Conservation (phyloP, 1,140 invertebrate species). For the Heliconius hewitsoni region DNA sequence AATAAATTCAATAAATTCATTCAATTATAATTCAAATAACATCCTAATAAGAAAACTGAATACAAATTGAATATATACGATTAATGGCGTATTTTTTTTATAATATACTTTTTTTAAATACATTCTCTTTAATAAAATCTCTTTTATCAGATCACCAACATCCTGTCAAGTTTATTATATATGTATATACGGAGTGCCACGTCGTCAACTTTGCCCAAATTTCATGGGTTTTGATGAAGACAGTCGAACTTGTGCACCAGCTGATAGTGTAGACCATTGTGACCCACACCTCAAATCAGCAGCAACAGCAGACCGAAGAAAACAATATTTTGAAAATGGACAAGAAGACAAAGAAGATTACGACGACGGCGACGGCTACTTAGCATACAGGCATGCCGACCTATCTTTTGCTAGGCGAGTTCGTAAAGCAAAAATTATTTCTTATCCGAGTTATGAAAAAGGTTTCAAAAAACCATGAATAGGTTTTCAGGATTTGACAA, state of each 20-base stretch:
- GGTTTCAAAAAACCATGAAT: too few species aligned
- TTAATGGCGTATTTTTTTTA: background rate
- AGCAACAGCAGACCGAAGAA: background rate
- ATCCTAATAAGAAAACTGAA: background rate
- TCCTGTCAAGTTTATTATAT: constrained; percentile 7
- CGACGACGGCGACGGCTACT: background rate
- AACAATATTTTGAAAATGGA: background rate
- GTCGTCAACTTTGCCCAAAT: constrained; percentile 7
- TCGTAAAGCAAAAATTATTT: background rate
- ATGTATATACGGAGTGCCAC: constrained; percentile 8
- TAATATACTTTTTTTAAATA: too few species aligned
- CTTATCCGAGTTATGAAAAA: background rate
- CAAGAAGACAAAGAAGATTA: background rate
- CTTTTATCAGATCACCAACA: constrained; percentile 12
- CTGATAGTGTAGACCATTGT: background rate
- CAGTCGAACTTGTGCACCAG: background rate
- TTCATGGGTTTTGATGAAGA: constrained; percentile 3
- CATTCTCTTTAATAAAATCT: too few species aligned
- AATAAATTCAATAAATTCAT: background rate
- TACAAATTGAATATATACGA: too few species aligned
- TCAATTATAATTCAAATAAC: background rate
- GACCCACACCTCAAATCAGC: background rate
- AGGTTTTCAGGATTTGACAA: too few species aligned
- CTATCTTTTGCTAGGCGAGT: background rate
- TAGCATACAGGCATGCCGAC: background rate